Evolutionary conservation across 2,888 invertebrate species (phyloP).

Genomic region (Brenthis ino): DNA sequence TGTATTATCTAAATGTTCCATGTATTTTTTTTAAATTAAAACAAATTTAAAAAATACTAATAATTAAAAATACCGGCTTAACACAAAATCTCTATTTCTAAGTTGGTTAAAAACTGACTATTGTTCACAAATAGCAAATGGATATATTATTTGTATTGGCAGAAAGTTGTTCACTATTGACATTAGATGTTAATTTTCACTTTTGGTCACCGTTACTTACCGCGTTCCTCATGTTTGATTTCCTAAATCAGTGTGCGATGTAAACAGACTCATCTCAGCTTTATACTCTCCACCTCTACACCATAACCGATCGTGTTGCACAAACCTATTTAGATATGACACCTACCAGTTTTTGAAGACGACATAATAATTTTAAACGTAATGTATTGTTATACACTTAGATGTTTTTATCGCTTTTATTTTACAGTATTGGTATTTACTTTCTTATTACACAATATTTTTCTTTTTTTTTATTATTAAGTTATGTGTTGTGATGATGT

Average conservation of each 20-base stretch:
- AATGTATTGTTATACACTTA: conserved; percentile 31
- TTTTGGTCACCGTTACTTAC: conserved; percentile 60
- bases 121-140: neutral
- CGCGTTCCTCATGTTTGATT: conserved; percentile 69
- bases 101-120: neutral
- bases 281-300: conserved; percentile 71
- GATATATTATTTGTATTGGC: conserved; percentile 20
- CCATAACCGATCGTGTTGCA: conserved; percentile 43
- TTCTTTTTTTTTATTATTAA: neutral
- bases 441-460: neutral
- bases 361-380: conserved; percentile 18
- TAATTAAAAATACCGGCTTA: too few relatives aligned
- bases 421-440: neutral
- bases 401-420: conserved; percentile 4
- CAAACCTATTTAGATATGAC: conserved; percentile 44
- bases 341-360: conserved; percentile 11
- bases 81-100: too few relatives aligned
- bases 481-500: neutral
- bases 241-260: conserved; percentile 61
- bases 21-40: neutral
- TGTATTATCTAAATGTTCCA: neutral
- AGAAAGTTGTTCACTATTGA: conserved; percentile 53
- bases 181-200: conserved; percentile 48
- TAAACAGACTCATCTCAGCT: conserved; percentile 51
- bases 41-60: neutral